Percentiles rank a stretch among this genome's conserved stretches.
Conservation (phyloP, 2,113 vertebrate genomes). For the Nerophis ophidion region DNA sequence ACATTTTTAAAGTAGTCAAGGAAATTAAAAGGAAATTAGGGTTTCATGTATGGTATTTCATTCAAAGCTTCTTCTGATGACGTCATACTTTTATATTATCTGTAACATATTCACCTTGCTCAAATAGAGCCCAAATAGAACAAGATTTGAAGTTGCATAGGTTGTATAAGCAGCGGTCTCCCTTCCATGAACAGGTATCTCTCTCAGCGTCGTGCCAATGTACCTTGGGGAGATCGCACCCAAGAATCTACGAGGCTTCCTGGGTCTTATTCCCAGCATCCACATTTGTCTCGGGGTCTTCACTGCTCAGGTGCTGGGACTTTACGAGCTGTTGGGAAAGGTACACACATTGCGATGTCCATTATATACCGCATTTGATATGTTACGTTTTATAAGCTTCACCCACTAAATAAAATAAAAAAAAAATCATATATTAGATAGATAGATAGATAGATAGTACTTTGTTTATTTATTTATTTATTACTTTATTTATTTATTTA, state of each 20-base stretch:
- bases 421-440: too few relatives aligned
- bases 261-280: slow-evolving; percentile 82
- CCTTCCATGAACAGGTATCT: slow-evolving; percentile 71
- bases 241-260: slow-evolving; percentile 81
- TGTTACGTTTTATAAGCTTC: too few relatives aligned
- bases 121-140: background rate
- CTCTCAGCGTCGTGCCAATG: slow-evolving; percentile 86
- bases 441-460: too few relatives aligned
- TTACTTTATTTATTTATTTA: too few relatives aligned
- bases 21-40: background rate
- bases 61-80: too few relatives aligned
- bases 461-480: too few relatives aligned
- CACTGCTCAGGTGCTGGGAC: slow-evolving; percentile 80
- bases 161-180: background rate
- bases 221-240: slow-evolving; percentile 86
- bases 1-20: background rate
- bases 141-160: too few relatives aligned
- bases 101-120: too few relatives aligned
- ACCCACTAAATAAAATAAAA: too few relatives aligned
- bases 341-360: slow-evolving; percentile 32
- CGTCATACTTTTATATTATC: too few relatives aligned
- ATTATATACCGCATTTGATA: too few relatives aligned
- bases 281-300: slow-evolving; percentile 89
- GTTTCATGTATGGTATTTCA: background rate
- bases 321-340: slow-evolving; percentile 80